Base-by-base conservation (phyloP, 2,113 vertebrate species). In the Hoplias malabaricus region DNA sequence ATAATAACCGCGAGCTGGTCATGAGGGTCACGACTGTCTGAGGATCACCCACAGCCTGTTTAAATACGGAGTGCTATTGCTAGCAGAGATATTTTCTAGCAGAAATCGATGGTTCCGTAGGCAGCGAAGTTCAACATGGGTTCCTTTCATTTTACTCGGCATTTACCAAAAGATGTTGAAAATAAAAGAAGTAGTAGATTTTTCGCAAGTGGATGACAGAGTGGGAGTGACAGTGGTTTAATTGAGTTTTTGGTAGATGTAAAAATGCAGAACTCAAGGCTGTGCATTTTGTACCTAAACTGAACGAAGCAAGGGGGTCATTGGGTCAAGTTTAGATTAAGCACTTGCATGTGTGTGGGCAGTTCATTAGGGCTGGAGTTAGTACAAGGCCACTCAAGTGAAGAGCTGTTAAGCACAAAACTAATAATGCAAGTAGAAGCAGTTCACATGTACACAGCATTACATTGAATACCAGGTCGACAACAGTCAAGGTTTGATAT, bases 11-110 rank as follows among this genome's bases (percentile, higher is more conserved):
- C 78, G 95, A 96, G 90, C 94, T 96, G 69, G 94, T 96, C 86
- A 96, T 96, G 95, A 93, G 95, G 85, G 95, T 96, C 80, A 96
- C 95, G 0, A 96, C 95, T 0, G 95, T 96, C 84, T 96, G 93
- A 96, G 81, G 86, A 50, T 56, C 57, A 40, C 16, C 56, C 42
- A 5, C 65, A 23, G 4, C 27, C 27, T 33, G 29, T 13, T 16
- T 21, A 66, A 66, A 34, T 27, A n/a, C 48, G 40, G 33, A 38
- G 59, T 50, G 57, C 34, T 36, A 19, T 27, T 40, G 34, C 50
- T 72, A 72, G 50, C 53, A 57, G 40, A 72, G 43, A 48, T 43
- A 2, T 43, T 43, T 12, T 12, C 10, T 43, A 43, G 42, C 8
- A 12, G 13, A 13, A 53, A 9, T 10, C 23, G 48, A 6, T 23